Conservation (phyloP, 2,888 invertebrate genomes). For the Heliconius ismenius region DNA sequence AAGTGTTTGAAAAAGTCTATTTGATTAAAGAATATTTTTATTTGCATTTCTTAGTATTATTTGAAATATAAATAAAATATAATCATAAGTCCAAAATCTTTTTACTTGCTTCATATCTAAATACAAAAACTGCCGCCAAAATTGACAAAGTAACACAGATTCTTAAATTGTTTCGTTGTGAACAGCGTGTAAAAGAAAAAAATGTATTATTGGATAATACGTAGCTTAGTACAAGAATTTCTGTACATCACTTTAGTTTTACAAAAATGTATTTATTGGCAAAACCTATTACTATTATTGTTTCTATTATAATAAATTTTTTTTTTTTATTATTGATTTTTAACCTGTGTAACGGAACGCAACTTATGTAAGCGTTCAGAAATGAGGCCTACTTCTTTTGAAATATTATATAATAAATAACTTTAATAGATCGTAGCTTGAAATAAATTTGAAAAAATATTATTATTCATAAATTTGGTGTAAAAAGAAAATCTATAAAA, state of each 20-base stretch:
- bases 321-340: constrained; percentile 23
- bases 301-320: neutral
- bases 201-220: neutral
- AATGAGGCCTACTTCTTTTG: neutral
- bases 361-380: constrained; percentile 31
- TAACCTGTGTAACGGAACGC: constrained; percentile 39
- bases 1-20: too few species aligned
- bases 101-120: neutral
- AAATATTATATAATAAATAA: neutral
- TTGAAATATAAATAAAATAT: neutral
- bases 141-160: neutral
- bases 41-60: neutral
- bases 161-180: neutral
- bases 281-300: neutral
- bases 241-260: neutral
- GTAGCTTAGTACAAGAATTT: neutral
- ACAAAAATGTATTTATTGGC: neutral
- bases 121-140: constrained; percentile 3
- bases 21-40: too few species aligned
- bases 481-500: neutral
- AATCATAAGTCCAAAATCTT: neutral
- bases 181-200: neutral
- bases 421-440: neutral
- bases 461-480: neutral
- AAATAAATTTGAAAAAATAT: neutral